Evolutionary conservation across 2,797 vertebrate genomes (phyloP), one percentile per base, ranked within the genome.

Genomic region (Cottoperca gobio): DNA sequence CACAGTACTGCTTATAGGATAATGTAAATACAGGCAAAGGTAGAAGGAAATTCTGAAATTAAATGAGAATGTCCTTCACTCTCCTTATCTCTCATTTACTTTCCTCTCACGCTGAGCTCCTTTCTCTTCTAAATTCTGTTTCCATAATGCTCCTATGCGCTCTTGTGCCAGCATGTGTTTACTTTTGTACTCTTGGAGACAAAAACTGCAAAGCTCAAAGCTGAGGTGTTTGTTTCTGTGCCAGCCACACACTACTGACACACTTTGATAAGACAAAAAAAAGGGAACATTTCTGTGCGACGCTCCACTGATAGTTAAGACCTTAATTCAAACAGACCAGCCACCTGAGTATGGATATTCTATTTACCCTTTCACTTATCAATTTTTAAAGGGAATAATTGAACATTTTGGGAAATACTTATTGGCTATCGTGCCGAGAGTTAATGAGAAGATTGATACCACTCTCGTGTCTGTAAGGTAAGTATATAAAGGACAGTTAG

Each of bases 211-310:
- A 46, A 71, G 81, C 85, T 79, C 57, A 79, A 57, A 67, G 75
- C 61, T 67, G 45, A 80, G 58, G 63, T 61, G 57, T 23, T 79
- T 75, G 59, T 76, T 74, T 76, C 42, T 78, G 64, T 83, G 77
- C 83, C 80, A 89, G 74, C 49, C 17, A 6, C 66, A 58, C 21
- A 42, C 31, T 49, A 75, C 71, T 84, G 88, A 86, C 80, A 88
- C 70, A 74, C 73, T 88, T 82, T 85, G 82, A 92, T 91, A 82
- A 83, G 57, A 46, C 49, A 68, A 83, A 73, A 63, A 82, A 49
- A 31, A 42, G 77, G 54, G 6, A 3, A 6, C 23, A 64, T 72
- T 86, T 84, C 62, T 73, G 64, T 74, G 40, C 39, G 45, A 73
- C 78, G 76, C 60, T 52, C 13, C 24, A 10, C 53, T 57, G 57